Base-by-base conservation (phyloP, 2,113 vertebrate genomes). In the Leucopsar rothschildi region DNA sequence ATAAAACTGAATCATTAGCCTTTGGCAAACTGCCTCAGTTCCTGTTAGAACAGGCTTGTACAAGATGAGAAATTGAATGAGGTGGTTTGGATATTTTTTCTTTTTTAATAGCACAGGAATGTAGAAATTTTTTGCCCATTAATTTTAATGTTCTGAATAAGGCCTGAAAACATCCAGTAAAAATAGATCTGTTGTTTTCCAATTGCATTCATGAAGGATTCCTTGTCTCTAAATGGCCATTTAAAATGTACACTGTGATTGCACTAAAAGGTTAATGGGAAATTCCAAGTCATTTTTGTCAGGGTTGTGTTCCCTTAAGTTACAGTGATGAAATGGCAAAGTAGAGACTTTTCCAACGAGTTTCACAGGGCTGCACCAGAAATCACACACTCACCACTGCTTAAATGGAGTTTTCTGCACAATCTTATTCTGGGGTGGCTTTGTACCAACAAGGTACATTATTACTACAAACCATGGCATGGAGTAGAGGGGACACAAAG, bases 1-100 rank as follows among this genome's bases (percentile, higher is more conserved):
- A 93, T 79, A 66, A 86, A 85, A 91, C 39, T 24, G 80, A 93
- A 86, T 84, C 88, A 86, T 88, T 84, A 65, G 45, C 73, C 91
- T 64, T 59, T 87, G 94, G 94, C 90, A 95, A 91, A 79, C 44
- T 28, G 61, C 80, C 83, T 71, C 37, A 31, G 42, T 76, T 95
- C 89, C 71, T 91, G 56, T 25, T 81, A 86, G 82, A 90, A 92
- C 70, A 89, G 77, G 37, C 83, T 85, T 42, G 44, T 53, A 82
- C 52, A 89, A 82, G 33, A 25, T 69, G 81, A 95, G 81, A 89
- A 94, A 94, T 10, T 40, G 27, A 86, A 87, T 86, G 47, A 83
- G 69, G 4, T 52, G 12, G 4, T 27, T 65, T 53, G 23, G 73
- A 27, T 24, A 15, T 33, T 60, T 29, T n/a, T 44, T 31, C 76